phyloP scores from a whole-genome alignment of 1,140 invertebrate genomes.

The Neodiprion pinetum region DNA sequence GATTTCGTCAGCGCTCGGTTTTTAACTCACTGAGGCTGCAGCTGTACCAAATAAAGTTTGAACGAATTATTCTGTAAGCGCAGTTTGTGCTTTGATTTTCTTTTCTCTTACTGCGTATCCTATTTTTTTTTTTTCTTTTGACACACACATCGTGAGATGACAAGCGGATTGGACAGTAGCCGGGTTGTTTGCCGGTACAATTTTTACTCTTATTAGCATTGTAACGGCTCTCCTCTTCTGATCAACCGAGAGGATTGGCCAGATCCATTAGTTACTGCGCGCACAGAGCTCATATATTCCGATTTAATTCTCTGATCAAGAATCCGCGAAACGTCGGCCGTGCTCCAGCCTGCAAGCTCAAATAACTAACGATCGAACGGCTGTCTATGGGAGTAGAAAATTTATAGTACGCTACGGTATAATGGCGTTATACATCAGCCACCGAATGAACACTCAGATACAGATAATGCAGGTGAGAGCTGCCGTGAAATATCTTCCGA shows the following conservation, averaged over 20 bases:
- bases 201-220: no score
- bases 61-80: neutral
- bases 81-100: neutral
- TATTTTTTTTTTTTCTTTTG: no score
- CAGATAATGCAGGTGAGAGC: no score
- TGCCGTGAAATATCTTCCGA: no score
- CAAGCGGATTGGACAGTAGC: no score
- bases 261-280: neutral
- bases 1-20: neutral
- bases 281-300: neutral
- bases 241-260: neutral
- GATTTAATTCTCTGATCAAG: constrained; percentile 3
- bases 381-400: neutral
- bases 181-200: no score
- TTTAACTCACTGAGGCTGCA: neutral
- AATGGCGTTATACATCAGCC: neutral
- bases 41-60: neutral
- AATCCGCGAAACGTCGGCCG: neutral
- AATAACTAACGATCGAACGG: neutral
- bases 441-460: neutral
- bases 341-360: neutral
- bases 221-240: neutral
- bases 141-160: no score
- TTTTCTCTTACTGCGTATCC: no score
- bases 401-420: neutral